phyloP scores from a whole-genome alignment of 2,888 invertebrate species.

The Callosobruchus maculatus region DNA sequence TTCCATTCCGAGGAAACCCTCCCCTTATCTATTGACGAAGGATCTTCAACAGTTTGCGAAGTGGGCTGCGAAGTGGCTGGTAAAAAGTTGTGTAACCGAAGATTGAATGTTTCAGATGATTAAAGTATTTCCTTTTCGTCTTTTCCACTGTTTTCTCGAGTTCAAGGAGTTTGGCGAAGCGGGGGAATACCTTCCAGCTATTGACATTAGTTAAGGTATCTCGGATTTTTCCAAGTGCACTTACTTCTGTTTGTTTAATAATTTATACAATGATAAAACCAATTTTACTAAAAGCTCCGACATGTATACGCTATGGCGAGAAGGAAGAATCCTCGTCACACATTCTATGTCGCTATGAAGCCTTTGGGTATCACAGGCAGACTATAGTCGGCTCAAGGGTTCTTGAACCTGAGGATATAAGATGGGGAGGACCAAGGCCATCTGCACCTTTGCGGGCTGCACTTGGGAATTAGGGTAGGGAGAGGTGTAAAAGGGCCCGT shows the following conservation, averaged over 20 bases:
- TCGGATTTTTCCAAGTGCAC: not conserved
- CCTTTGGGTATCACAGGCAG: too few species aligned
- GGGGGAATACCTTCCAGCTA: not conserved
- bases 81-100: not conserved
- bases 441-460: too few species aligned
- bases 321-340: too few species aligned
- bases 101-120: not conserved
- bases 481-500: too few species aligned
- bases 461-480: too few species aligned
- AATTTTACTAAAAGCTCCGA: too few species aligned
- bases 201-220: constrained; percentile 1
- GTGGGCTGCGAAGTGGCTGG: not conserved
- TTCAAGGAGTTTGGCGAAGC: not conserved
- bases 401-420: too few species aligned
- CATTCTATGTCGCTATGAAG: too few species aligned
- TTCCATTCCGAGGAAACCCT: not conserved
- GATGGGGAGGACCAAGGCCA: too few species aligned
- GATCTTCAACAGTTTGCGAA: not conserved
- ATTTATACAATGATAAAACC: too few species aligned
- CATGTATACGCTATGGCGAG: too few species aligned
- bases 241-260: not conserved
- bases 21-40: not conserved
- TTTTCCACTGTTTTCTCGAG: not conserved
- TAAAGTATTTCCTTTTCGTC: not conserved
- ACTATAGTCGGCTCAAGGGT: too few species aligned